Conservation (phyloP, 2,888 invertebrate species). For the Hedya salicella region DNA sequence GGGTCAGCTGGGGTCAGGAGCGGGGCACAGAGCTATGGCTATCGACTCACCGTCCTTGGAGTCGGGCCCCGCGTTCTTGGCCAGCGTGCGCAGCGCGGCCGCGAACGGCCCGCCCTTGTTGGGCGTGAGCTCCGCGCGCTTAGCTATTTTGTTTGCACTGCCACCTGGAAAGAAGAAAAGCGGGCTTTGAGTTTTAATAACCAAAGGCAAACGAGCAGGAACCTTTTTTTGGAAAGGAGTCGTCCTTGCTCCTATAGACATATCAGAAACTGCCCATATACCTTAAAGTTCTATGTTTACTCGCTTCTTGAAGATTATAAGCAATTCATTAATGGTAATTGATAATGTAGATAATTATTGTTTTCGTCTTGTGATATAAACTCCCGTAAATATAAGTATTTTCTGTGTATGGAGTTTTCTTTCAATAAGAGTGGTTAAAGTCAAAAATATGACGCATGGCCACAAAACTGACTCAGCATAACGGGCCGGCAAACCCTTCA, state of each 20-base stretch:
- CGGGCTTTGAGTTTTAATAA: not conserved
- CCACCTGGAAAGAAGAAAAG: constrained; percentile 70
- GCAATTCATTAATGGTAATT: too few relatives aligned
- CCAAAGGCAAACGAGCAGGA: not conserved
- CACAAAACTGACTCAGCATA: not conserved
- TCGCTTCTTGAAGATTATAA: too few relatives aligned
- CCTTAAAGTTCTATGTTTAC: too few relatives aligned
- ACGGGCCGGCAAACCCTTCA: not conserved
- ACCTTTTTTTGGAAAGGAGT: too few relatives aligned
- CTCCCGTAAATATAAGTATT: too few relatives aligned
- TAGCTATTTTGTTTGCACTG: constrained; percentile 76
- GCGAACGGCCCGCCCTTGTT: constrained; percentile 92
- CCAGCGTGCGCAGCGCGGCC: constrained; percentile 94
- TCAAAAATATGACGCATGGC: too few relatives aligned
- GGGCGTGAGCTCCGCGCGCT: constrained; percentile 76
- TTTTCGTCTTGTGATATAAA: too few relatives aligned
- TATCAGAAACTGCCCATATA: too few relatives aligned
- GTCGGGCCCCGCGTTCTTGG: constrained; percentile 95
- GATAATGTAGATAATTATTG: too few relatives aligned
- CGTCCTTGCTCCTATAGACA: too few relatives aligned
- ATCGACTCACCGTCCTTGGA: constrained; percentile 86
- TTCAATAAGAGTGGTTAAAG: not conserved
- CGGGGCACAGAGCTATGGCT: constrained; percentile 36
- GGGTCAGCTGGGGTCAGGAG: constrained; percentile 2
- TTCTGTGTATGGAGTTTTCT: too few relatives aligned